Conservation (phyloP, 2,113 vertebrate genomes). For the Mesocricetus auratus region DNA sequence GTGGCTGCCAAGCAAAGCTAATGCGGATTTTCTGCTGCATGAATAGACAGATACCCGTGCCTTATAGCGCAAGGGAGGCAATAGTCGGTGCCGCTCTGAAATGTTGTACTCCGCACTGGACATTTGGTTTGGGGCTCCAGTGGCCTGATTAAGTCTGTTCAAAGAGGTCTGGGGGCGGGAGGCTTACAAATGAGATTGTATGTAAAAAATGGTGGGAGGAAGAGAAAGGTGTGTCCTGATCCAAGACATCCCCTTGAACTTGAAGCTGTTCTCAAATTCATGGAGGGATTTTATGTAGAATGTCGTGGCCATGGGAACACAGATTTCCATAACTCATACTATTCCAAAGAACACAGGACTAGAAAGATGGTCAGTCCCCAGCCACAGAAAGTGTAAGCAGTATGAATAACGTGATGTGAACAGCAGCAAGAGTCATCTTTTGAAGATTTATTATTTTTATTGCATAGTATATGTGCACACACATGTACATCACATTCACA, state of each 20-base stretch:
- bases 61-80: background rate
- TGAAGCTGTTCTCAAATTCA: background rate
- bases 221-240: background rate
- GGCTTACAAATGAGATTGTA: background rate
- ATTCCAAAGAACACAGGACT: slow-evolving; percentile 20
- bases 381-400: background rate
- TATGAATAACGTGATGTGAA: background rate
- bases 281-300: background rate
- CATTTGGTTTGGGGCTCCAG: background rate
- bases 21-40: background rate
- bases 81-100: background rate
- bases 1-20: background rate
- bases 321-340: background rate
- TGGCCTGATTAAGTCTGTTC: background rate
- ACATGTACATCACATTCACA: background rate
- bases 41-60: background rate
- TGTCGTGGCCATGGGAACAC: background rate
- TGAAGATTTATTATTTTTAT: background rate
- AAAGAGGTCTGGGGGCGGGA: background rate
- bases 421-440: background rate
- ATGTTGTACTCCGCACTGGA: too few species aligned
- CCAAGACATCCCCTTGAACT: background rate
- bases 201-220: background rate
- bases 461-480: background rate
- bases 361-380: background rate